Percentiles rank a stretch among this genome's conserved stretches.
Conservation (phyloP, 2,888 invertebrate species). For the Rhagonycha lutea region DNA sequence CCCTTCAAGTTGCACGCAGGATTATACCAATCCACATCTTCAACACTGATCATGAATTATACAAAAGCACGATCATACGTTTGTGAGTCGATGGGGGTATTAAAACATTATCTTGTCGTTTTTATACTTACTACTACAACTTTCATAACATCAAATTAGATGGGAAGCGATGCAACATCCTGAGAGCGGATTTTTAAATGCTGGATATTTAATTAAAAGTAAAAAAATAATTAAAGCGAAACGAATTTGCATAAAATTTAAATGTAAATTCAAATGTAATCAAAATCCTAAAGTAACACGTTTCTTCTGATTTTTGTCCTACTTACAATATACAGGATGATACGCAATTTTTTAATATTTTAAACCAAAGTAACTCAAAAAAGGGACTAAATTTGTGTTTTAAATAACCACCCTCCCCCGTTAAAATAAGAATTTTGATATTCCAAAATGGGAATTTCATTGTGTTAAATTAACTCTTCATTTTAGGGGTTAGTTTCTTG, state of each 20-base stretch:
- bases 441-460: no score
- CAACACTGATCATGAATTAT: slow-evolving; percentile 41
- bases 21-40: slow-evolving; percentile 36
- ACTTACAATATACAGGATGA: not conserved
- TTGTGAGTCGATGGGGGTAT: not conserved
- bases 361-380: no score
- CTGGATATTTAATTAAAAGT: not conserved
- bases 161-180: not conserved
- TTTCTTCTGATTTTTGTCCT: not conserved
- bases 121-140: not conserved
- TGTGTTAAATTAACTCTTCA: no score
- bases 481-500: no score
- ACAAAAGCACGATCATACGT: slow-evolving; percentile 23
- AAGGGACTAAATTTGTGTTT: no score
- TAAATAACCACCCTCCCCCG: no score
- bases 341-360: not conserved
- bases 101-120: not conserved
- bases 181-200: not conserved
- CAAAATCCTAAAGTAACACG: not conserved
- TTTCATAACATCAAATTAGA: not conserved
- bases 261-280: not conserved
- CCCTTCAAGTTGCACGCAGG: slow-evolving; percentile 23
- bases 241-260: not conserved
- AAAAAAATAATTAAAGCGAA: not conserved
- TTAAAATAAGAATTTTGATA: no score